Conservation (phyloP, 2,113 vertebrate species). For the Oncorhynchus clarkii region DNA sequence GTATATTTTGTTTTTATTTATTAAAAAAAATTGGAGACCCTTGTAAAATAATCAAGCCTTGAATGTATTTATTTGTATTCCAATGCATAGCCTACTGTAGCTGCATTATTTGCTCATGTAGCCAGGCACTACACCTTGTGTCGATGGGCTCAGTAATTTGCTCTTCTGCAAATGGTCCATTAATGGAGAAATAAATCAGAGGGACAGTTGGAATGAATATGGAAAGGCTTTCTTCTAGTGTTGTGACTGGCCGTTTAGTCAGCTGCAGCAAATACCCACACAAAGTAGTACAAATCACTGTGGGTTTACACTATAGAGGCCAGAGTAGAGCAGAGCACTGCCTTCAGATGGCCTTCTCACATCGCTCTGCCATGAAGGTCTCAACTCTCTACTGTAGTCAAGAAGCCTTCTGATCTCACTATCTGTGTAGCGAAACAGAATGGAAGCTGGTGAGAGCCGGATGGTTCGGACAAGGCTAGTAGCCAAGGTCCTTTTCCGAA, state of each 20-base stretch:
- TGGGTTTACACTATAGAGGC: slow-evolving; percentile 7
- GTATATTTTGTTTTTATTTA: not conserved
- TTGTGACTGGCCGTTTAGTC: slow-evolving; percentile 57
- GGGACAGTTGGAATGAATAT: slow-evolving; percentile 65
- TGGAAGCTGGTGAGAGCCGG: no score
- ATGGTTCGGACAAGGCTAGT: no score
- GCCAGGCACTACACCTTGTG: slow-evolving; percentile 19
- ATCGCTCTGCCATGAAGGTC: not conserved
- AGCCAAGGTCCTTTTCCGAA: not conserved
- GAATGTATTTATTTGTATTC: slow-evolving; percentile 31
- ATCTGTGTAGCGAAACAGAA: no score
- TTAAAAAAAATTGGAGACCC: not conserved
- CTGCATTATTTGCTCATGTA: slow-evolving; percentile 18
- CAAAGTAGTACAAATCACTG: slow-evolving; percentile 51
- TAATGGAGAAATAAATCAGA: slow-evolving; percentile 71
- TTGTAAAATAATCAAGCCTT: slow-evolving; percentile 29
- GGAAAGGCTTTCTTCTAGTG: slow-evolving; percentile 46
- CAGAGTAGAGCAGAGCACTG: not conserved
- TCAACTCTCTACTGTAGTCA: no score
- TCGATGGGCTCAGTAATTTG: slow-evolving; percentile 65
- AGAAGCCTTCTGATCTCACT: no score
- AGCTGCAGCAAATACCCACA: slow-evolving; percentile 58
- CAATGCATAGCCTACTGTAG: not conserved
- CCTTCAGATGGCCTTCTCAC: not conserved
- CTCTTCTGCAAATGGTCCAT: slow-evolving; percentile 66